Evolutionary conservation across 2,888 invertebrate species (phyloP).

Genomic region (Mycalesis mineus): DNA sequence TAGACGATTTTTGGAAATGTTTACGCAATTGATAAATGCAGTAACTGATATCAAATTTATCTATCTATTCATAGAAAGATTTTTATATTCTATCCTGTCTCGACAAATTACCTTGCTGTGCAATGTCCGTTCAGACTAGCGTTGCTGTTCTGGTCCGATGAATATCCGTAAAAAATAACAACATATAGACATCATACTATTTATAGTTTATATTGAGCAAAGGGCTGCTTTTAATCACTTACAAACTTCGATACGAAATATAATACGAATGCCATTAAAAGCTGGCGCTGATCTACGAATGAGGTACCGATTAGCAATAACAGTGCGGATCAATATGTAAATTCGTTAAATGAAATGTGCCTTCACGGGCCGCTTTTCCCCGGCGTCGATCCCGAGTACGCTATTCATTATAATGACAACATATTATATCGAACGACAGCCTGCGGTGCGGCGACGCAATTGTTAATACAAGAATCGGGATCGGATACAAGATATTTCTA

Average conservation of each 20-base stretch:
- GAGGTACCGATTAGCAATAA: constrained; percentile 6
- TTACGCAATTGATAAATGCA: too few relatives aligned
- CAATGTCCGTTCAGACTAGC: too few relatives aligned
- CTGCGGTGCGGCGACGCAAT: constrained; percentile 2
- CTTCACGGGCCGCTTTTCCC: constrained; percentile 3
- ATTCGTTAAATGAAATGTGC: constrained; percentile 6
- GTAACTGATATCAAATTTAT: too few relatives aligned
- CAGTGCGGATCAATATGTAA: constrained; percentile 7
- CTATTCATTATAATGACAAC: constrained; percentile 2
- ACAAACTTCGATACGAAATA: not conserved
- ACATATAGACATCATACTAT: too few relatives aligned
- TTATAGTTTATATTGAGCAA: too few relatives aligned
- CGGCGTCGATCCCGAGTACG: not conserved
- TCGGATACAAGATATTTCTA: not conserved
- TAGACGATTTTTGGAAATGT: not conserved
- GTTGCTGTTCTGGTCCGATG: too few relatives aligned
- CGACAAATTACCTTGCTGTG: too few relatives aligned
- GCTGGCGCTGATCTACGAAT: constrained; percentile 1
- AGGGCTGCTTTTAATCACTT: not conserved
- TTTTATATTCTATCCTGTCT: too few relatives aligned
- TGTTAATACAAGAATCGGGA: not conserved
- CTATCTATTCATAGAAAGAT: too few relatives aligned
- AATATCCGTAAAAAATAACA: too few relatives aligned
- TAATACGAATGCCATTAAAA: not conserved
- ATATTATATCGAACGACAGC: not conserved